phyloP scores from a whole-genome alignment of 2,888 invertebrate species.

The Cheilosia vulpina region DNA sequence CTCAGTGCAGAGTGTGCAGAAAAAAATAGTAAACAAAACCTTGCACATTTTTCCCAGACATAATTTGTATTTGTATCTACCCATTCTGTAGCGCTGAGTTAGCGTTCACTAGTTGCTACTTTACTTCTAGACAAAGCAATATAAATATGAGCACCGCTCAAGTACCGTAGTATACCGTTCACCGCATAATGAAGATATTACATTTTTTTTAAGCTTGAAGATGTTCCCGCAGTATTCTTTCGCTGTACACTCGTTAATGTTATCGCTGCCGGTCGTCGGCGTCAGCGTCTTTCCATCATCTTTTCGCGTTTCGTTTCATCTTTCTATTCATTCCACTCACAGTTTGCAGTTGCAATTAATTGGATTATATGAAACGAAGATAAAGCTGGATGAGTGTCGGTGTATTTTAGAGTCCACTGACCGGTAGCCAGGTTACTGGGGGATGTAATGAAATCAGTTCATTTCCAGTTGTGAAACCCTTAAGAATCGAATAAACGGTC shows the following conservation, averaged over 20 bases:
- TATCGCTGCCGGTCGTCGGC: constrained; percentile 1
- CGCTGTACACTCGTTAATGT: constrained; percentile 5
- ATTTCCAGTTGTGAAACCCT: constrained; percentile 52
- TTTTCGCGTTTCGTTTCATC: constrained; percentile 18
- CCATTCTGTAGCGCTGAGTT: neutral
- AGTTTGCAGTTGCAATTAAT: constrained; percentile 54
- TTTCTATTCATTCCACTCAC: constrained; percentile 24
- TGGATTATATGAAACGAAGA: constrained; percentile 63
- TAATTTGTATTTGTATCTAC: neutral
- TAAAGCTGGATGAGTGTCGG: constrained; percentile 66
- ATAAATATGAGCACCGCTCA: neutral
- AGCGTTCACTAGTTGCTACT: neutral
- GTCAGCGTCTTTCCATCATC: constrained; percentile 21
- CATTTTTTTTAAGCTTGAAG: constrained; percentile 23
- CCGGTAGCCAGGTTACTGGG: constrained; percentile 45
- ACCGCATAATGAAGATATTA: neutral
- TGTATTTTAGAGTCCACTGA: constrained; percentile 19
- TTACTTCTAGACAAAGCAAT: constrained; percentile 11
- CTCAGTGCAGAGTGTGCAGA: too few relatives aligned
- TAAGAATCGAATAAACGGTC: constrained; percentile 42
- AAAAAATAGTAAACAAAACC: neutral
- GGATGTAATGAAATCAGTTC: constrained; percentile 66
- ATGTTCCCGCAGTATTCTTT: constrained; percentile 16
- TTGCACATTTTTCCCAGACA: neutral
- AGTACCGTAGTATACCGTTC: neutral